Evolutionary conservation across 2,888 invertebrate genomes (phyloP), one percentile per base, ranked within the genome.

Genomic region (Ormyrus thymus): DNA sequence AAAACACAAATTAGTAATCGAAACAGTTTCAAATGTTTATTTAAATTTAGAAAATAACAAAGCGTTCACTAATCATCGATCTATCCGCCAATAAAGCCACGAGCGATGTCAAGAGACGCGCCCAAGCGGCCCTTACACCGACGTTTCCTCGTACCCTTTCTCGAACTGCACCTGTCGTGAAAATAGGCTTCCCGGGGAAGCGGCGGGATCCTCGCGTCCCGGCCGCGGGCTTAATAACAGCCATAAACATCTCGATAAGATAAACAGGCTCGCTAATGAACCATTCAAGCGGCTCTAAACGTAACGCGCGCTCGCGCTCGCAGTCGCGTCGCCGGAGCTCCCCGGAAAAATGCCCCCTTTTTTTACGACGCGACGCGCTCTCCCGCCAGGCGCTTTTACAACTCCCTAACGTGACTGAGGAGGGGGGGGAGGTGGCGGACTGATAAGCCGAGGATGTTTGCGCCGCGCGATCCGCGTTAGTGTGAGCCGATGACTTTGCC

Each of bases 221-320:
- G 13, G 13, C 53, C 29, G 46, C 11, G 13, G 11, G 45, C 69
- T 73, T 78, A 75, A 75, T 79, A 76, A 66, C 71, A 51, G 11
- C 65, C 65, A 51, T 80, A 80, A 80, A 77, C 55, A 74, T 61
- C 50, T 53, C 80, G 74, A 80, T 80, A 80, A 80, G 80, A 80
- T 80, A 80, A 80, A 74, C 79, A 29, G 64, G 55, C 64, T 46
- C 55, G 70, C 74, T 80, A 80, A 80, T 80, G 74, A 77, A 74
- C 61, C 80, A 61, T 72, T 68, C n/a, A 66, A 55, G 11, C 7
- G 68, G 68, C 75, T 55, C 64, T 53, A 51, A 76, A 66, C 70
- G 65, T 45, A 75, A 64, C 64, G 46, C 73, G 78, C 64, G 15
- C 73, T 73, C 48, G 43, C n/a, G 7, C 48, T 56, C 5, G 65